Conservation (phyloP, 2,113 vertebrate genomes). For the Pseudopodoces humilis region DNA sequence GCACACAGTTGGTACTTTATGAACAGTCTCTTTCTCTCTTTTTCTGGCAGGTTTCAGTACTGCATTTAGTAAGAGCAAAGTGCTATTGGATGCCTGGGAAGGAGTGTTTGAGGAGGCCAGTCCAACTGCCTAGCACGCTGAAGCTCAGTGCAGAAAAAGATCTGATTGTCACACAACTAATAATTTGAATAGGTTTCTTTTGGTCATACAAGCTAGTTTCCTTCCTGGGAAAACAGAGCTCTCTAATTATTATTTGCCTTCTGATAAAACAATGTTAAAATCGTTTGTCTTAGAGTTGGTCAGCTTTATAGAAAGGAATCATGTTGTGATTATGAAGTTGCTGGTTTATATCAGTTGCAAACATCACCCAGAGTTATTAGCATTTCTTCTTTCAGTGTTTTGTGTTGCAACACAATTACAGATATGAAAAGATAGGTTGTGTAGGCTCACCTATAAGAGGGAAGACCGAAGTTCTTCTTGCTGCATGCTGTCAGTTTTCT, state of each 20-base stretch:
- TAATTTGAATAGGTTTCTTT: conserved; percentile 6
- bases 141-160: conserved; percentile 50
- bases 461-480: background rate
- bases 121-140: conserved; percentile 46
- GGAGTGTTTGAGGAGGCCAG: conserved; percentile 60
- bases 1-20: conserved; percentile 45
- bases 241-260: background rate
- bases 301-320: background rate
- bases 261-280: background rate
- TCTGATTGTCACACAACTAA: conserved; percentile 15
- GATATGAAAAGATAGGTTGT: background rate
- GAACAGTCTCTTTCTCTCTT: conserved; percentile 61
- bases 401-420: background rate
- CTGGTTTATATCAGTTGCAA: background rate
- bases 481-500: background rate
- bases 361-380: background rate
- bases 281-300: background rate
- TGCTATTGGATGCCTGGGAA: conserved; percentile 62
- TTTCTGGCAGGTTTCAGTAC: conserved; percentile 60
- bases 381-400: background rate
- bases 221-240: background rate
- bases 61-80: conserved; percentile 54
- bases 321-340: background rate
- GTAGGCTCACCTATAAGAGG: background rate
- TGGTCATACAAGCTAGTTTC: background rate